Conservation (phyloP, 1,140 invertebrate genomes). For the Mamestra configurata region DNA sequence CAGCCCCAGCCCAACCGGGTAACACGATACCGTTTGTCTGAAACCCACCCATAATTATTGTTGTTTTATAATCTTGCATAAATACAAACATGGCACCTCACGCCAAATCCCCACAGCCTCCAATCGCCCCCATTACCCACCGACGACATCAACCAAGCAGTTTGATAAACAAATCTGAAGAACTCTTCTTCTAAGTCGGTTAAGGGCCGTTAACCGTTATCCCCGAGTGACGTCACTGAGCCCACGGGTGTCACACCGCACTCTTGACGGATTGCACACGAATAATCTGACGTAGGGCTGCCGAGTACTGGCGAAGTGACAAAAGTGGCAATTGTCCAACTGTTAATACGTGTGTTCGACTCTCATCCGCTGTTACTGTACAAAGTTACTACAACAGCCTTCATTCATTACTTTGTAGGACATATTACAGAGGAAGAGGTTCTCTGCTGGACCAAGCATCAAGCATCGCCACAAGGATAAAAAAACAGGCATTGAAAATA, state of each 20-base stretch:
- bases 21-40: too few relatives aligned
- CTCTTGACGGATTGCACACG: conserved; percentile 9
- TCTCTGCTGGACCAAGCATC: too few relatives aligned
- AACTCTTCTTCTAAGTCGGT: conserved; percentile 26
- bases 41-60: too few relatives aligned
- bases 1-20: too few relatives aligned
- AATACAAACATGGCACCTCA: background rate
- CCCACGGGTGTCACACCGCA: background rate
- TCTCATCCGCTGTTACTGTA: too few relatives aligned
- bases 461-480: too few relatives aligned
- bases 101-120: background rate
- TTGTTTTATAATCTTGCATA: too few relatives aligned
- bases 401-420: too few relatives aligned
- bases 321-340: background rate
- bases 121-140: background rate
- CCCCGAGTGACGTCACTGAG: conserved; percentile 11
- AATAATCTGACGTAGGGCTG: background rate
- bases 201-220: conserved; percentile 23
- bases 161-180: conserved; percentile 22
- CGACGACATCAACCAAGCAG: background rate
- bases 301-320: background rate
- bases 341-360: too few relatives aligned
- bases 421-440: too few relatives aligned
- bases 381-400: too few relatives aligned
- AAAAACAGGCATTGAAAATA: too few relatives aligned